These are phyloP conservation scores for Scolanthus callimorphus DNA, from an alignment of 92 coral and sea anemone species.

Conservation along the genomic window DNA sequence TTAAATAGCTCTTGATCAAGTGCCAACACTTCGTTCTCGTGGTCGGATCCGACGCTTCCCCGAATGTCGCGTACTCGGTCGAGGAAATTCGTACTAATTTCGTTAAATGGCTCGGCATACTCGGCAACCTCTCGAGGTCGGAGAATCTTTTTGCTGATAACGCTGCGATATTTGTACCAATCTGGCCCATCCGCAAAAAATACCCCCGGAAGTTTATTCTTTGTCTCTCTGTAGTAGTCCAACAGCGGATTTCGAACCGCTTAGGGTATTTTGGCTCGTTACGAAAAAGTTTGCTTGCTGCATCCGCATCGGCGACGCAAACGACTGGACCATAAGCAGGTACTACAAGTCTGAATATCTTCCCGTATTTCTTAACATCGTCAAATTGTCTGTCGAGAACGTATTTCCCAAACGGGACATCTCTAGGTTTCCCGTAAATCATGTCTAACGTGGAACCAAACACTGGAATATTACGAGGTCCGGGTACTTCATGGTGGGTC, in stretches of 20 bases:
- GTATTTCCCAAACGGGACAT: too few relatives aligned
- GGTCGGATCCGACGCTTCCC: conserved; percentile 12
- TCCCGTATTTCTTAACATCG: conserved; percentile 16
- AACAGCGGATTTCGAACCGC: conserved; percentile 34
- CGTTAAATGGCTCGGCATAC: conserved; percentile 33
- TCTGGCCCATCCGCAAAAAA: conserved; percentile 36
- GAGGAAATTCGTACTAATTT: conserved; percentile 42
- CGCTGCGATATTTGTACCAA: conserved; percentile 62
- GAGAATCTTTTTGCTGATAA: conserved; percentile 41
- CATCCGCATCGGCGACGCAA: conserved; percentile 42
- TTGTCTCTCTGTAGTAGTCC: conserved; percentile 32
- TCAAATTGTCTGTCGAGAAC: too few relatives aligned
- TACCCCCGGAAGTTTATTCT: conserved; percentile 39
- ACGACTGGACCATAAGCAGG: conserved; percentile 16
- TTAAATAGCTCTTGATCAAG: conserved; percentile 56
- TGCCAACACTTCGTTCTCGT: conserved; percentile 37
- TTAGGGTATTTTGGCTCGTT: conserved; percentile 42
- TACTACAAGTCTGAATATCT: conserved; percentile 10
- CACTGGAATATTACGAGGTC: too few relatives aligned
- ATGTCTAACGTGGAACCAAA: too few relatives aligned
- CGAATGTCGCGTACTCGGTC: conserved; percentile 31
- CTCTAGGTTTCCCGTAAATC: too few relatives aligned
- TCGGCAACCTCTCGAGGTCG: conserved; percentile 49
- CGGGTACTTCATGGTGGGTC: too few relatives aligned
- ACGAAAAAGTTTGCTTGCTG: conserved; percentile 32